phyloP scores from a whole-genome alignment of 1,140 invertebrate species.

The Formica selysi region DNA sequence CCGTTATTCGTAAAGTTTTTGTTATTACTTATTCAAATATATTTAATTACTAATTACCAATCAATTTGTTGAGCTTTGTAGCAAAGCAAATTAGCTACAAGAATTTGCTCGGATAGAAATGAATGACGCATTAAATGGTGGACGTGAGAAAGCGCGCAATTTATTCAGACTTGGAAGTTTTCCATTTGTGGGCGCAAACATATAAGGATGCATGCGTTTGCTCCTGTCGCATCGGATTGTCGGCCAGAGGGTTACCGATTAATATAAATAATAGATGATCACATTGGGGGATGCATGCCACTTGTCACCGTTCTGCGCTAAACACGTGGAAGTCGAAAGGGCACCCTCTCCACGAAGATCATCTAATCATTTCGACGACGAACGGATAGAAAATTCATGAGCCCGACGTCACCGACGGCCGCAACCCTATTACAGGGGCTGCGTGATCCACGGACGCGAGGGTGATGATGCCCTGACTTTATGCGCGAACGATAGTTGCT shows the following conservation, averaged over 20 bases:
- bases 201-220: constrained; percentile 18
- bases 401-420: constrained; percentile 68
- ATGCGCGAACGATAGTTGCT: constrained; percentile 67
- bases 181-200: background rate
- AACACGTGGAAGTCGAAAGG: constrained; percentile 69
- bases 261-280: constrained; percentile 83
- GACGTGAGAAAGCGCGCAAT: background rate
- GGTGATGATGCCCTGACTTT: constrained; percentile 59
- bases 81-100: background rate
- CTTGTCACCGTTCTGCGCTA: constrained; percentile 64
- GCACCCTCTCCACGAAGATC: constrained; percentile 70
- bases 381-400: constrained; percentile 85
- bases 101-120: background rate
- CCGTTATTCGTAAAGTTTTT: no score
- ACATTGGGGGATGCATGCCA: constrained; percentile 73
- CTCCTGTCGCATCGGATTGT: constrained; percentile 31
- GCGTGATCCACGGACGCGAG: constrained; percentile 49
- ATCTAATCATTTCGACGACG: constrained; percentile 82
- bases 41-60: background rate
- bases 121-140: background rate
- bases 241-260: constrained; percentile 52
- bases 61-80: background rate
- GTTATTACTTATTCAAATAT: background rate
- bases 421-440: constrained; percentile 72
- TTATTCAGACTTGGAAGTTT: background rate